A percentile compares a stretch with the other conserved stretches of the same genome.
phyloP scores from a whole-genome alignment of 2,797 vertebrate genomes.

The Silurus lanzhouensis region DNA sequence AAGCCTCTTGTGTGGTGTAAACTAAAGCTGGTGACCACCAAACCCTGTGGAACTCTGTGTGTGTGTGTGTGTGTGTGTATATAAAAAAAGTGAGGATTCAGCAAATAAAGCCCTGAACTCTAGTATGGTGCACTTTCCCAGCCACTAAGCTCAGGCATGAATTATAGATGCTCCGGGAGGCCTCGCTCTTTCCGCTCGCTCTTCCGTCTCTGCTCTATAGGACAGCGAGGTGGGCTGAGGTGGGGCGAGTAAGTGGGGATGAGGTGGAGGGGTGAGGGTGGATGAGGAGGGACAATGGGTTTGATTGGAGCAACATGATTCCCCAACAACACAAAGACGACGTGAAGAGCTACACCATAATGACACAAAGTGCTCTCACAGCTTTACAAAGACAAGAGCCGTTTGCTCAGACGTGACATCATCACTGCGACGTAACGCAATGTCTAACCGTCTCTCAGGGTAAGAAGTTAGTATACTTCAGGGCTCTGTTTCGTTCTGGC shows the following conservation, averaged over 20 bases:
- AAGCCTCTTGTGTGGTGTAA: constrained; percentile 26
- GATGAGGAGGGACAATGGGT: background rate
- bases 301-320: background rate
- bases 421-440: background rate
- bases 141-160: constrained; percentile 65
- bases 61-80: constrained; percentile 32
- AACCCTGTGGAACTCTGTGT: constrained; percentile 46
- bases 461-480: too few relatives aligned
- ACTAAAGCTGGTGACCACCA: constrained; percentile 43
- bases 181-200: constrained; percentile 57
- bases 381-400: background rate
- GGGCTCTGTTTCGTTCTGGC: too few relatives aligned
- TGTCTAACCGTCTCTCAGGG: background rate
- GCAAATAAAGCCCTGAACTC: constrained; percentile 60
- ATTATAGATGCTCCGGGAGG: constrained; percentile 75
- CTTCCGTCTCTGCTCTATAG: constrained; percentile 50
- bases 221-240: constrained; percentile 43
- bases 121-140: constrained; percentile 56
- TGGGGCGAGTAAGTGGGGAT: too few relatives aligned
- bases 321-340: background rate
- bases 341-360: background rate
- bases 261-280: background rate
- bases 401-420: background rate
- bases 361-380: background rate
- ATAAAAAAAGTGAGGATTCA: constrained; percentile 52